phyloP scores from a whole-genome alignment of 2,888 invertebrate species.

The Melanostoma scalare region DNA sequence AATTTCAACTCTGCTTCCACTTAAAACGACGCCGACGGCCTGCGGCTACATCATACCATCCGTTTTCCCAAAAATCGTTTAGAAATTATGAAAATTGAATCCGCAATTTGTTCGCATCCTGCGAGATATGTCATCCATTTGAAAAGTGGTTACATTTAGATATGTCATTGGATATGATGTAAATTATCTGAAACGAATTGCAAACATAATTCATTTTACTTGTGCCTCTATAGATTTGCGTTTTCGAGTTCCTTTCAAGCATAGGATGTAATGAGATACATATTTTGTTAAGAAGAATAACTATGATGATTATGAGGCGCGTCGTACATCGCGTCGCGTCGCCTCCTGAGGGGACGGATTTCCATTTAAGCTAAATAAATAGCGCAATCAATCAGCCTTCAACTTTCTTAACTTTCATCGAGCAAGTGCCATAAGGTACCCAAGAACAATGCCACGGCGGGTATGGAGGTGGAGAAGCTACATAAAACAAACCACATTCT shows the following conservation, averaged over 20 bases:
- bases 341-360: constrained; percentile 38
- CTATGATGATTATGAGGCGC: no score
- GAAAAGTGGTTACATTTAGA: constrained; percentile 24
- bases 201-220: constrained; percentile 48
- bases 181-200: constrained; percentile 53
- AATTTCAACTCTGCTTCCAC: constrained; percentile 53
- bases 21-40: constrained; percentile 6
- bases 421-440: constrained; percentile 55
- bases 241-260: constrained; percentile 6
- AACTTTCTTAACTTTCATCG: constrained; percentile 58
- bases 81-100: constrained; percentile 50
- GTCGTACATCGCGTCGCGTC: no score
- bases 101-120: constrained; percentile 31
- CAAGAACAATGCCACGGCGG: background rate
- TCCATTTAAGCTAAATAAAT: constrained; percentile 58
- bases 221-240: background rate
- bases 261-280: constrained; percentile 35
- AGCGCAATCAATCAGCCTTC: constrained; percentile 65
- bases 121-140: constrained; percentile 60
- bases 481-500: constrained; percentile 6
- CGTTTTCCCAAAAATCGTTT: constrained; percentile 56
- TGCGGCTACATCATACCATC: constrained; percentile 59
- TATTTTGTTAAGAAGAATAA: no score
- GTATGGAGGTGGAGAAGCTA: background rate
- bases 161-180: constrained; percentile 34